Evolutionary conservation across 1,140 invertebrate species (phyloP).

Genomic region (Pemphigus obesinymphae): DNA sequence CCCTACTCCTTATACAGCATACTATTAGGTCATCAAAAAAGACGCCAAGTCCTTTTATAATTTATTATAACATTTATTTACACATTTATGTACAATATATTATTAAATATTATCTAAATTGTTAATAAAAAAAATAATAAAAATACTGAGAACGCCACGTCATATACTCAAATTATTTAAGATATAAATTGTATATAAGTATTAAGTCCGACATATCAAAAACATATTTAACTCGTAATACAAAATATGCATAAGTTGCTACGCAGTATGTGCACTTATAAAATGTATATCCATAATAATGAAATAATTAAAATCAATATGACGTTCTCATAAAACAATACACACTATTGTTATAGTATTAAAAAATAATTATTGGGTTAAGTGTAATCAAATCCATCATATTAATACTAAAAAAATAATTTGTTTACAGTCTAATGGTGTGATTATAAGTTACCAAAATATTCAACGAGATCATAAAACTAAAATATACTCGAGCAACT

Average conservation of each 20-base stretch:
- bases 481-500: background rate
- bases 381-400: background rate
- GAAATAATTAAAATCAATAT: background rate
- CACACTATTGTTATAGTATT: too few species aligned
- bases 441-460: background rate
- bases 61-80: constrained; percentile 5
- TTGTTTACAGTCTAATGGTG: background rate
- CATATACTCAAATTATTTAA: too few species aligned
- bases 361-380: background rate
- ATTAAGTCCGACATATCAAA: background rate
- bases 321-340: background rate
- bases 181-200: background rate
- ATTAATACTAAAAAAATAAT: too few species aligned
- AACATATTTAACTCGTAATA: background rate
- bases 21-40: background rate
- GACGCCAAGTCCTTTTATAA: too few species aligned
- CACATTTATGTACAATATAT: background rate
- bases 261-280: background rate
- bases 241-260: background rate
- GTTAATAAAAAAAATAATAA: background rate
- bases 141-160: background rate
- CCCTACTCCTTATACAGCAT: background rate
- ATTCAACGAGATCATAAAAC: background rate
- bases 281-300: background rate
- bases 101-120: background rate